phyloP scores from a whole-genome alignment of 2,888 invertebrate genomes.

The Ophion ellenae region DNA sequence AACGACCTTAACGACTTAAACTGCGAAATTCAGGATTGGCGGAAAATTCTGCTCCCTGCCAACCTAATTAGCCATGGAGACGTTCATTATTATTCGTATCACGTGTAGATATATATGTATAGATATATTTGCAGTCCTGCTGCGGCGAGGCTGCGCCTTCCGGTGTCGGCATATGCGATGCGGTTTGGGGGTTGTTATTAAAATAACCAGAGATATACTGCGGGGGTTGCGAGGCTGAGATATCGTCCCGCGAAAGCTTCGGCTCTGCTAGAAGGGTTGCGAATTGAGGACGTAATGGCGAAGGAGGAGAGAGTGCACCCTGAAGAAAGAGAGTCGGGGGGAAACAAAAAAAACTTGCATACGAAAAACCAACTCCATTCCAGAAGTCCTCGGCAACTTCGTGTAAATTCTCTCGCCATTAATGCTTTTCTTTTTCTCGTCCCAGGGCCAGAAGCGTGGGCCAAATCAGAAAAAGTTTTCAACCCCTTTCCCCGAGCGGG shows the following conservation, averaged over 20 bases:
- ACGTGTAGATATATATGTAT: no score
- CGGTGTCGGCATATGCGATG: conserved; percentile 5
- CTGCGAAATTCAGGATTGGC: neutral
- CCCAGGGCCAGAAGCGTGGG: conserved; percentile 28
- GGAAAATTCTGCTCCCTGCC: conserved; percentile 24
- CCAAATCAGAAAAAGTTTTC: conserved; percentile 70
- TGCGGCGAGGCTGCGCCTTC: neutral
- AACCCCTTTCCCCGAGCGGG: conserved; percentile 59
- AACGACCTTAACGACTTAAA: no score
- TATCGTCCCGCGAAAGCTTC: conserved; percentile 35
- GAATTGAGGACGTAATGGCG: conserved; percentile 1
- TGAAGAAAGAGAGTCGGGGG: conserved; percentile 3
- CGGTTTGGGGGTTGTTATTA: conserved; percentile 46
- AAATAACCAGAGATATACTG: conserved; percentile 45
- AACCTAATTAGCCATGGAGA: conserved; percentile 43
- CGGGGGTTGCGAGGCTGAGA: conserved; percentile 36
- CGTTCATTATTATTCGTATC: neutral
- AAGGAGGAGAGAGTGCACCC: neutral
- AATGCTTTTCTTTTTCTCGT: conserved; percentile 55
- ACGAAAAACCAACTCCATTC: conserved; percentile 31
- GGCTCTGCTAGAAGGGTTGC: conserved; percentile 35
- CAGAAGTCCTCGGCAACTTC: conserved; percentile 26
- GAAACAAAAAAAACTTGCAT: neutral
- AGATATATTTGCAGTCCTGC: neutral
- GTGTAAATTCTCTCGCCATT: conserved; percentile 69